Conservation (phyloP, 2,113 vertebrate species). For the Parotia lawesii region DNA sequence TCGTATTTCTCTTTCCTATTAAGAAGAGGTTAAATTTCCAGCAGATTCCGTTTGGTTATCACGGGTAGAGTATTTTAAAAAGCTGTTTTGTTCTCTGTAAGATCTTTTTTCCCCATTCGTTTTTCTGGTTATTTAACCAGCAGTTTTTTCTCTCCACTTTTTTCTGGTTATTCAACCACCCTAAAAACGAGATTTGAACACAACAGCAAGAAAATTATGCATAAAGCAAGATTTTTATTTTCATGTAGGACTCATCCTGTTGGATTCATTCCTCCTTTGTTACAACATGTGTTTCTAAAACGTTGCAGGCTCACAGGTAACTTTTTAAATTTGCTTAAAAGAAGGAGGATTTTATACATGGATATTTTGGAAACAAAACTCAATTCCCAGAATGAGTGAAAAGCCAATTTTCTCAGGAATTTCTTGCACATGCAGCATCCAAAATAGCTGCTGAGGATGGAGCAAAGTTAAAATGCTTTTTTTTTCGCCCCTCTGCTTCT, state of each 20-base stretch:
- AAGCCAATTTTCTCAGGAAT: background rate
- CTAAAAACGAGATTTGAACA: background rate
- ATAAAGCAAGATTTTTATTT: background rate
- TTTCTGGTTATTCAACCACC: background rate
- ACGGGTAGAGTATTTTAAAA: background rate
- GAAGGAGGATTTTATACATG: background rate
- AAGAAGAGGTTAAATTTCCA: slow-evolving; percentile 10
- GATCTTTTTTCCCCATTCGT: background rate
- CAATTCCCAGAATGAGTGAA: background rate
- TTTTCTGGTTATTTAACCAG: background rate
- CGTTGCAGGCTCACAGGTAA: background rate
- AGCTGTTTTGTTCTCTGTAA: background rate
- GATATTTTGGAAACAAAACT: background rate
- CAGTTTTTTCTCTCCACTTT: background rate
- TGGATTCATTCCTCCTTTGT: background rate
- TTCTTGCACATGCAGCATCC: background rate
- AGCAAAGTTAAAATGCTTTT: background rate
- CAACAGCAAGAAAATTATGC: background rate
- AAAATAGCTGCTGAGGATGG: background rate
- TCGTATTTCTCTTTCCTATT: background rate
- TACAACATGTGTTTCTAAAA: background rate
- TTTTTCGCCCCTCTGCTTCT: background rate
- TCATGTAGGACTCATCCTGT: background rate
- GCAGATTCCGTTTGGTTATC: background rate
- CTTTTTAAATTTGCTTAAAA: background rate